Evolutionary conservation across 2,888 invertebrate genomes (phyloP).

Genomic region (Acleris cristana): DNA sequence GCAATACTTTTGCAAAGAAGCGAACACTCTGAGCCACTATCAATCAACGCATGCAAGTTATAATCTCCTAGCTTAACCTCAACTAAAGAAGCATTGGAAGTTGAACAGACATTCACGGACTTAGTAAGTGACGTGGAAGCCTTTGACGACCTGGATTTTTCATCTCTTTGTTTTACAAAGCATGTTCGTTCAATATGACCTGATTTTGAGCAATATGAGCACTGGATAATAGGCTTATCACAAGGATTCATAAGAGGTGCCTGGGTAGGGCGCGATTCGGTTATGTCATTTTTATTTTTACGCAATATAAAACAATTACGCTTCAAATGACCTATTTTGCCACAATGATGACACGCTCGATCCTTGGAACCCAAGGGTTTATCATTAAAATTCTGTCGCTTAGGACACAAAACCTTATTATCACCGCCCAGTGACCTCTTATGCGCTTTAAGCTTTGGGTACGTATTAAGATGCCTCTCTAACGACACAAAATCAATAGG

Average conservation of each 20-base stretch:
- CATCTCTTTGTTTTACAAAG: neutral
- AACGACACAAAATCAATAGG: constrained; percentile 4
- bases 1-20: constrained; percentile 7
- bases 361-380: neutral
- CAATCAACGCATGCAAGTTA: constrained; percentile 2
- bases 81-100: constrained; percentile 1
- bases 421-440: neutral
- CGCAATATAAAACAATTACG: neutral
- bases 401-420: neutral
- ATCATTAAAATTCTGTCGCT: neutral
- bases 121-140: neutral
- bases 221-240: neutral
- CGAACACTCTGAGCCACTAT: constrained; percentile 16
- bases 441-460: neutral
- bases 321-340: neutral
- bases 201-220: neutral
- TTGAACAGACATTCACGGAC: neutral
- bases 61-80: neutral
- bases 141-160: neutral
- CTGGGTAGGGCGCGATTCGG: neutral
- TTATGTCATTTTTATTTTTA: neutral
- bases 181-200: constrained; percentile 3
- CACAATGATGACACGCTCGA: neutral
- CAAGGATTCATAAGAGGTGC: neutral
- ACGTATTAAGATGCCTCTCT: constrained; percentile 1